Percentiles rank a stretch among this genome's conserved stretches.
Conservation (phyloP, 2,888 invertebrate species). For the Merodon equestris region DNA sequence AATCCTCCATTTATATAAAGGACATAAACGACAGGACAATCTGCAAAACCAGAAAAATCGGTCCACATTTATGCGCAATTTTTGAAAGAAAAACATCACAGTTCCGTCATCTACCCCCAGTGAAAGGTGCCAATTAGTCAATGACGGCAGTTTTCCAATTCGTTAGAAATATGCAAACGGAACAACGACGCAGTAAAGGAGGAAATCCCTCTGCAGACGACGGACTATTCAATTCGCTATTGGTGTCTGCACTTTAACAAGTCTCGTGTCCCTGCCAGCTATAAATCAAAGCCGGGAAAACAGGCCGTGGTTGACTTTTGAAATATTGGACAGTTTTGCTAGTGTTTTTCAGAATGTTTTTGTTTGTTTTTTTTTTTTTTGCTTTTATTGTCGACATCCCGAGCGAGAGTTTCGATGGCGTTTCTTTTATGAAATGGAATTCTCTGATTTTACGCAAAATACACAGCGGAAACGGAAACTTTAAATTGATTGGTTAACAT, state of each 20-base stretch:
- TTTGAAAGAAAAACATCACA: slow-evolving; percentile 28
- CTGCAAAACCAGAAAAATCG: too few relatives aligned
- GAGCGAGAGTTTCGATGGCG: slow-evolving; percentile 13
- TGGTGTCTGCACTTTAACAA: slow-evolving; percentile 63
- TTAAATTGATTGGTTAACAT: slow-evolving; percentile 69
- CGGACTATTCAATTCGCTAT: slow-evolving; percentile 56
- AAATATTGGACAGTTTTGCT: slow-evolving; percentile 65
- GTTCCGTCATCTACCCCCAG: slow-evolving; percentile 42
- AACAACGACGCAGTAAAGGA: slow-evolving; percentile 2
- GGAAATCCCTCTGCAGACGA: slow-evolving; percentile 29
- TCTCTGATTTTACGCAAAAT: slow-evolving; percentile 67
- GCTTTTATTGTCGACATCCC: slow-evolving; percentile 1
- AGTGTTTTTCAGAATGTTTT: slow-evolving; percentile 30
- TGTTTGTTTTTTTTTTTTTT: slow-evolving; percentile 25
- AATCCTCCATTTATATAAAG: too few relatives aligned
- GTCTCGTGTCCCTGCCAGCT: slow-evolving; percentile 52
- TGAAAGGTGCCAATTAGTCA: slow-evolving; percentile 64
- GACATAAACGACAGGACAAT: too few relatives aligned
- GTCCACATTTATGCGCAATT: background rate
- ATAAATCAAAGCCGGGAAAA: slow-evolving; percentile 63
- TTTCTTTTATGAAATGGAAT: slow-evolving; percentile 66
- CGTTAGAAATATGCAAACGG: slow-evolving; percentile 36
- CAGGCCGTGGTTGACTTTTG: slow-evolving; percentile 67
- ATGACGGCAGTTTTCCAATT: slow-evolving; percentile 44
- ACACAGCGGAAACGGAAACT: slow-evolving; percentile 67